Base-by-base conservation (phyloP, 2,113 vertebrate species). In the Falcunculus frontatus region DNA sequence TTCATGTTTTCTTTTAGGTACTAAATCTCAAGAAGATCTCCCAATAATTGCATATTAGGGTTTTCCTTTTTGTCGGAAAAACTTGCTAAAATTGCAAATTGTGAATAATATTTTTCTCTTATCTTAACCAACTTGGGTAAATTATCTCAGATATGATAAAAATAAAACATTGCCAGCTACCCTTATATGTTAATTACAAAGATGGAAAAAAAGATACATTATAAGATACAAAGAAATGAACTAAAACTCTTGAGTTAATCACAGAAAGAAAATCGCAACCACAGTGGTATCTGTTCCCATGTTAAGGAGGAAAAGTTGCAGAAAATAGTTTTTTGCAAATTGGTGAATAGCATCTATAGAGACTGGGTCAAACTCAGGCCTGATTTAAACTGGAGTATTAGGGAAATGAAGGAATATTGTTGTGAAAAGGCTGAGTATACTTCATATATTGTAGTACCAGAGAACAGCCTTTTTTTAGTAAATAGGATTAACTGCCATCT, bases 401-500 rank as follows among this genome's bases (percentile, higher is more conserved):
- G 20, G 14, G 23, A 85, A 63, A 73, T 69, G 11, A 78, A 44
- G 47, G 13, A 44, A 33, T 81, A 23, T 15, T 57, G 3, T 83
- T 84, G 10, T 78, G 56, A 62, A 77, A 87, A 65, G 10, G 16
- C 11, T 39, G 35, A 88, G 37, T 67, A 21, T 67, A 17, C 13
- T 12, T 10, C 6, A 22, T 67, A 29, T 77, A 67, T 42, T 67
- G 9, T 52, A 72, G 19, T 56, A 19, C 19, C 32, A 26, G 30
- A 79, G 33, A 62, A 37, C 20, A 83, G 10, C 13, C 26, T 76
- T 77, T 32, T 83, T 95, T 60, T 52, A 83, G 21, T 64, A 73
- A 73, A 52, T n/a, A 64, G 73, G 65, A 91, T 97, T 83, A 90
- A 95, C 94, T 95, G 46, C 23, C 68, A 37, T 74, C 67, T 96